Evolutionary conservation across 2,113 vertebrate genomes (phyloP), one percentile per base, ranked within the genome.

Genomic region (Eublepharis macularius): DNA sequence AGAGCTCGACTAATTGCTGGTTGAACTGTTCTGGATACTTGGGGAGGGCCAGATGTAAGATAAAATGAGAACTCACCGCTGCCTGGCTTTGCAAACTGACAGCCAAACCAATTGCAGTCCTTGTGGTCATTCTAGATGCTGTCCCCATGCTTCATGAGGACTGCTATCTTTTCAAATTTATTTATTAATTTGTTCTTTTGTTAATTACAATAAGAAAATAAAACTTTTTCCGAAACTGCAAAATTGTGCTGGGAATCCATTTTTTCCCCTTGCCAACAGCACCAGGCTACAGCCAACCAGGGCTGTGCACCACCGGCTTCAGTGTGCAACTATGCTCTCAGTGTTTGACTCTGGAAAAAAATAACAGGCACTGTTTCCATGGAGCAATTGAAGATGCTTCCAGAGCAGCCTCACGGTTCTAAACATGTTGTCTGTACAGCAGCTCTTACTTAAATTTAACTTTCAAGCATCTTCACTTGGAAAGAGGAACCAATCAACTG

Each of bases 381-480:
- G 4, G 39, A 81, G 60, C 19, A 73, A 14, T 19, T 6, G 54
- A 45, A 32, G 29, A 13, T 7, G 10, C 19, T 65, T 47, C 51
- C 6, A 34, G 81, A 83, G 57, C 43, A 17, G 4, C 70, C 36
- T 19, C 4, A 5, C 19, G 10, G 21, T 74, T 68, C 43, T 26
- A 24, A 39, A 34, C 45, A 43, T 10, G 29, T 43, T 32, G 4
- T 21, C 12, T 6, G 5, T 85, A 1, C 66, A 51, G 26, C 36
- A 34, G 29, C 45, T 4, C 21, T 26, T 51, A 49, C 47, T 29
- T 43, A 57, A 9, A 39, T 49, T 63, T 72, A 57, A 76, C 84
- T 87, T 92, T 82, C 82, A 32, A 72, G 86, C 66, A 83, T 84
- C 1, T 90, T 89, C 76, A 65, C 39, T 57, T 26, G 65, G 43